phyloP scores from a whole-genome alignment of 2,797 vertebrate species.

The Crenichthys baileyi region DNA sequence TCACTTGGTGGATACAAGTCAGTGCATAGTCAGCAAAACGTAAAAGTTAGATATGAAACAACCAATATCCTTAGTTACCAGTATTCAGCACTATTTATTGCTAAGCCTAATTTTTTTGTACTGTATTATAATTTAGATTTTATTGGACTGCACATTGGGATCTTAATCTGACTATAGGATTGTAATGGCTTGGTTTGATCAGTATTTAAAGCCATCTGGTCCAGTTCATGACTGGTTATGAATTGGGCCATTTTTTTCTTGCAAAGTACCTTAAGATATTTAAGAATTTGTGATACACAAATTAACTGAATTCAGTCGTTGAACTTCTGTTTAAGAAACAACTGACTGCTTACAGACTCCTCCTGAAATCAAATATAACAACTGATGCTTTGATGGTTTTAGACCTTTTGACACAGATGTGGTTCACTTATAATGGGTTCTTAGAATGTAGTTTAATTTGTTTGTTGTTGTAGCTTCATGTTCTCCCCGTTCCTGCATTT shows the following conservation, averaged over 20 bases:
- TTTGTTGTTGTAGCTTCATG: not conserved
- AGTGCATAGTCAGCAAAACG: too few relatives aligned
- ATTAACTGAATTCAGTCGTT: not conserved
- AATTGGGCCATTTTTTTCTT: not conserved
- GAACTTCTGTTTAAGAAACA: not conserved
- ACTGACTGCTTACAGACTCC: too few relatives aligned
- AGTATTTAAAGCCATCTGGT: not conserved
- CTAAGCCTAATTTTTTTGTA: too few relatives aligned
- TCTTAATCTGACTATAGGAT: not conserved
- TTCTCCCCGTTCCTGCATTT: conserved; percentile 29
- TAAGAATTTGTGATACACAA: not conserved
- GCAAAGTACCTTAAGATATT: not conserved
- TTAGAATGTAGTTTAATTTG: not conserved
- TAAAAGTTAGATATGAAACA: too few relatives aligned
- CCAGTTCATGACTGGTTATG: not conserved
- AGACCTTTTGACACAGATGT: not conserved
- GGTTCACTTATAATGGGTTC: not conserved
- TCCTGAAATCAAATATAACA: not conserved
- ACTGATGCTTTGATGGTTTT: not conserved
- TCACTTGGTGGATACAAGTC: too few relatives aligned
- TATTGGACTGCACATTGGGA: not conserved
- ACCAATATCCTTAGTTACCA: too few relatives aligned
- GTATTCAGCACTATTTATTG: too few relatives aligned
- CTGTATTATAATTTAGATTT: too few relatives aligned
- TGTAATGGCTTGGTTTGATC: not conserved